These are phyloP conservation scores for Taurulus bubalis DNA, from an alignment of 2,113 vertebrate species.

Conservation along the genomic window DNA sequence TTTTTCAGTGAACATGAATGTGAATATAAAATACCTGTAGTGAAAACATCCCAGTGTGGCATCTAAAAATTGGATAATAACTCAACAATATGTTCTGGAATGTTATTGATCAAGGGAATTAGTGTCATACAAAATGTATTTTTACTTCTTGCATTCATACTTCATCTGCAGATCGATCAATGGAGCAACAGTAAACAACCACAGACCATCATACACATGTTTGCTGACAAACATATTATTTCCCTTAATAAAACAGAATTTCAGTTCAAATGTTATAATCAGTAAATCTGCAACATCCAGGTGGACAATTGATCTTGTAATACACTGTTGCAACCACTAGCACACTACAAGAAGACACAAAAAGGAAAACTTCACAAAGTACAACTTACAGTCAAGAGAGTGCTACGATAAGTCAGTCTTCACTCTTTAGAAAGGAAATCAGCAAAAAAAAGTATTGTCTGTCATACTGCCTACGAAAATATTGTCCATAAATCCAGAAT, in stretches of 20 bases:
- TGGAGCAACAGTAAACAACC: neutral
- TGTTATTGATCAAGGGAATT: neutral
- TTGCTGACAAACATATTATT: constrained; percentile 24
- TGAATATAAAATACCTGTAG: neutral
- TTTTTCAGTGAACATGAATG: neutral
- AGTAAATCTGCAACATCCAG: constrained; percentile 3
- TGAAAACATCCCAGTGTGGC: neutral
- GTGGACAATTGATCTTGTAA: neutral
- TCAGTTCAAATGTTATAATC: neutral
- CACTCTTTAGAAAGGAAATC: neutral
- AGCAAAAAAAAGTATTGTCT: neutral
- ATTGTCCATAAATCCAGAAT: neutral
- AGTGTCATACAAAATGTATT: neutral
- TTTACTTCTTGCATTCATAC: neutral
- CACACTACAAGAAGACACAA: neutral
- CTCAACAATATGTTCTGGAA: neutral
- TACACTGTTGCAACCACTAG: neutral
- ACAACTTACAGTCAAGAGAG: neutral
- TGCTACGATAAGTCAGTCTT: neutral
- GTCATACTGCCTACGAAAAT: neutral
- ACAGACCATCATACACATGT: neutral
- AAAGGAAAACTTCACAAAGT: neutral
- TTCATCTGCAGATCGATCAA: neutral
- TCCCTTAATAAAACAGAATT: neutral
- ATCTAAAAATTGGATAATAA: neutral